Conservation (phyloP, 2,888 invertebrate genomes). For the Micoletzkya japonica region DNA sequence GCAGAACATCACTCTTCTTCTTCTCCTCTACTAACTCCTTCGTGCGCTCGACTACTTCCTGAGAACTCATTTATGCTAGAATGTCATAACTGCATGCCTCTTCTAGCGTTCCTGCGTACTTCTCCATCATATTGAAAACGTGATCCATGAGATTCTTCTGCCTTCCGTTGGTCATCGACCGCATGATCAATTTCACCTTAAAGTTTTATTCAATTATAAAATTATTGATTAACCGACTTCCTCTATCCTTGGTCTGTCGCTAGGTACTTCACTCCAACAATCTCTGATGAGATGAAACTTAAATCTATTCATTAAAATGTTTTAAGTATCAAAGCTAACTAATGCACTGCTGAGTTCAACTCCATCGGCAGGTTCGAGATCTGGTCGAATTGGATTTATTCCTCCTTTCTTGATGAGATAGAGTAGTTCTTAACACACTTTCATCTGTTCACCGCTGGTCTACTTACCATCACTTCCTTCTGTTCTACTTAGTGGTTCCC, state of each 20-base stretch:
- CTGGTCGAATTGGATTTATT: neutral
- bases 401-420: constrained; percentile 27
- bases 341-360: constrained; percentile 17
- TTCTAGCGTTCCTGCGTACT: constrained; percentile 57
- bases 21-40: constrained; percentile 56
- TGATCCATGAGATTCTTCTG: constrained; percentile 56
- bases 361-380: constrained; percentile 6
- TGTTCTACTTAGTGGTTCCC: neutral
- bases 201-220: too few species aligned
- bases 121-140: constrained; percentile 58
- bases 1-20: constrained; percentile 54
- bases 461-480: neutral
- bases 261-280: constrained; percentile 21
- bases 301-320: neutral
- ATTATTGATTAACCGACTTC: neutral
- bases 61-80: constrained; percentile 14
- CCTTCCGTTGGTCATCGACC: constrained; percentile 28
- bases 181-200: constrained; percentile 34
- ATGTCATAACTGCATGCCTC: constrained; percentile 29
- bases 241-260: constrained; percentile 6
- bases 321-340: neutral
- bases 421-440: constrained; percentile 1
- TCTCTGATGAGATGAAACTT: constrained; percentile 24
- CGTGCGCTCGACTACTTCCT: constrained; percentile 51
- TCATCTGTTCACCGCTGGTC: neutral